Conservation (phyloP, 2,113 vertebrate species). For the Silurus meridionalis region DNA sequence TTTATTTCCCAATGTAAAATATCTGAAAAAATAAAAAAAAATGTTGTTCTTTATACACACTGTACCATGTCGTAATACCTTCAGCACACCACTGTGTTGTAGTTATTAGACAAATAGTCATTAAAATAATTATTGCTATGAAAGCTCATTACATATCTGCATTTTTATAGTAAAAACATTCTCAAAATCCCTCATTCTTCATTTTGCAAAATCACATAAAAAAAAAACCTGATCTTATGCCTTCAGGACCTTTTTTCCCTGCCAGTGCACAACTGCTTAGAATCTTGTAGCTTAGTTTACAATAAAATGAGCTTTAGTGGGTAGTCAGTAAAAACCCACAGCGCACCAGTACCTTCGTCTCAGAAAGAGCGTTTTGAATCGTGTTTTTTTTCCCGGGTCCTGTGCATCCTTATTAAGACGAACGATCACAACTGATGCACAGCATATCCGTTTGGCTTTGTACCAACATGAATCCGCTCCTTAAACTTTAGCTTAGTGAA, state of each 20-base stretch:
- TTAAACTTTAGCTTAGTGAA: background rate
- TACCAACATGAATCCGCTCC: constrained; percentile 13
- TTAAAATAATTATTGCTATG: background rate
- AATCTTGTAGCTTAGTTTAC: constrained; percentile 12
- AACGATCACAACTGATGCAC: background rate
- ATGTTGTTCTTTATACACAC: background rate
- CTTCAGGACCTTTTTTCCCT: constrained; percentile 9
- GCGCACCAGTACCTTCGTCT: background rate
- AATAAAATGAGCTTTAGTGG: background rate
- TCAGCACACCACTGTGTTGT: background rate
- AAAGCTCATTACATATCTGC: background rate
- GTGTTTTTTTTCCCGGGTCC: too few species aligned
- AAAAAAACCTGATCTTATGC: background rate
- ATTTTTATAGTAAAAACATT: constrained; percentile 1
- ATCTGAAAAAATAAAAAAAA: background rate
- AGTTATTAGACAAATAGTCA: constrained; percentile 1
- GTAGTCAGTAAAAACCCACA: background rate
- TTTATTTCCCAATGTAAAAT: background rate
- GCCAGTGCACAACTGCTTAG: constrained; percentile 35
- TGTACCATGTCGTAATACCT: background rate
- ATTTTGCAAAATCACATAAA: background rate
- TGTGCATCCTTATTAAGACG: background rate
- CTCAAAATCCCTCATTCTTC: background rate
- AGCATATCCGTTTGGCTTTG: background rate
- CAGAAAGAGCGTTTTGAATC: background rate